Evolutionary conservation across 2,797 vertebrate species (phyloP), one percentile per base, ranked within the genome.

Genomic region (Spea hammondii): DNA sequence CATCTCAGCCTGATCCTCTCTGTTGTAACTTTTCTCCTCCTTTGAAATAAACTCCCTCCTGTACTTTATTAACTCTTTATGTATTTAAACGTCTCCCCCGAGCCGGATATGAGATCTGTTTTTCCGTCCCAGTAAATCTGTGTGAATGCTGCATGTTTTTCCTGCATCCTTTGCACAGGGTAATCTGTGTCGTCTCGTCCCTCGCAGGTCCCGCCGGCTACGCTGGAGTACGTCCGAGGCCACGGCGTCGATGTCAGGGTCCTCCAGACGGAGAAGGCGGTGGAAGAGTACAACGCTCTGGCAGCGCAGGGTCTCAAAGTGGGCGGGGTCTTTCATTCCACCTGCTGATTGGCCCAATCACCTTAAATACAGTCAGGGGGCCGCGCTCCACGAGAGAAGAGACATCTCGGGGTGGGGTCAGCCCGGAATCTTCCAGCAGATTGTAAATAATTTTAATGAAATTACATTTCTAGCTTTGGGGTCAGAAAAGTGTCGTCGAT

Each of bases 281-380:
- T 98, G 11, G 88, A 87, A 0, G 93, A 97, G 70, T 99, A 98
- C 85, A 99, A 98, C 6, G 83, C 86, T 13, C 86, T 98, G 87
- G 96, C 82, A 5, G 85, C 88, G 13, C 89, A 85, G 78, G 96
- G 97, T 0, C 88, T 87, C 83, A 92, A 85, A 72, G 97, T 98
- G 51, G 97, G 96, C 0, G 96, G 96, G 0, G 88, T 97, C 82
- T 99, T 98, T 89, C 97, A 98, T 83, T 98, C 97, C 51, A 98
- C 96, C 82, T 98, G 96, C 87, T 97, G 87, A 95, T 70, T 70
- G 17, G 2, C 7, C 51, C 11, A 2, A 32, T 2, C 32, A 32
- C 32, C 32, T 32, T 32, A 32, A 32, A 3, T 32, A 32, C 32
- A 32, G 32, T 2, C 10, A 13, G 55, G 12, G 8, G n/a, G 55